Evolutionary conservation across 1,140 invertebrate species (phyloP).

Genomic region (Neotoxoptera formosana): DNA sequence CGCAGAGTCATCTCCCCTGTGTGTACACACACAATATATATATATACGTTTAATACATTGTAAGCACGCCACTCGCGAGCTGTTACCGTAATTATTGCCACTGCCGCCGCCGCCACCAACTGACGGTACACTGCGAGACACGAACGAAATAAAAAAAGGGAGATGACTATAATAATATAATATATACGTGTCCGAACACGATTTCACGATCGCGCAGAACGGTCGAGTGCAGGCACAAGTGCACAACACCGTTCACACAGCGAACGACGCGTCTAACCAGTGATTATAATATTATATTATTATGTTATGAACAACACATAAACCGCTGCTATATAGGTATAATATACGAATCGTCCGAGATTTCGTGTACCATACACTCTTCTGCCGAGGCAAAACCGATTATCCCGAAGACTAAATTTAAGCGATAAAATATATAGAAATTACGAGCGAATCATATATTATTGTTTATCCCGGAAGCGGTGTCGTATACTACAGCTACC

Average conservation of each 20-base stretch:
- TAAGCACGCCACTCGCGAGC: background rate
- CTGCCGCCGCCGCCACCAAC: background rate
- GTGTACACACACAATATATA: no score
- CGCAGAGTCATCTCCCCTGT: background rate
- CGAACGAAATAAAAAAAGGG: background rate
- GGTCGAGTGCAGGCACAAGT: background rate
- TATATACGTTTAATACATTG: background rate
- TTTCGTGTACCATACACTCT: background rate
- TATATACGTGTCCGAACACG: background rate
- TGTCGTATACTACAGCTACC: background rate
- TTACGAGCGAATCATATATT: background rate
- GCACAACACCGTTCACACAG: background rate
- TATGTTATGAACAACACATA: background rate
- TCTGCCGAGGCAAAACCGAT: background rate
- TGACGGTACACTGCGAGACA: background rate
- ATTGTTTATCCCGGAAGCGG: conserved; percentile 1
- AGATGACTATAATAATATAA: background rate
- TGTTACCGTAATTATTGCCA: conserved; percentile 37
- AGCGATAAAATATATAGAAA: background rate
- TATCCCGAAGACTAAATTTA: background rate
- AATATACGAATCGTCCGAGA: background rate
- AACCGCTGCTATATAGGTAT: no score
- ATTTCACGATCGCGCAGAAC: background rate
- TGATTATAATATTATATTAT: background rate
- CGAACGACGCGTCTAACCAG: background rate